phyloP scores from a whole-genome alignment of 2,888 invertebrate species.

The Stramonita haemastoma region DNA sequence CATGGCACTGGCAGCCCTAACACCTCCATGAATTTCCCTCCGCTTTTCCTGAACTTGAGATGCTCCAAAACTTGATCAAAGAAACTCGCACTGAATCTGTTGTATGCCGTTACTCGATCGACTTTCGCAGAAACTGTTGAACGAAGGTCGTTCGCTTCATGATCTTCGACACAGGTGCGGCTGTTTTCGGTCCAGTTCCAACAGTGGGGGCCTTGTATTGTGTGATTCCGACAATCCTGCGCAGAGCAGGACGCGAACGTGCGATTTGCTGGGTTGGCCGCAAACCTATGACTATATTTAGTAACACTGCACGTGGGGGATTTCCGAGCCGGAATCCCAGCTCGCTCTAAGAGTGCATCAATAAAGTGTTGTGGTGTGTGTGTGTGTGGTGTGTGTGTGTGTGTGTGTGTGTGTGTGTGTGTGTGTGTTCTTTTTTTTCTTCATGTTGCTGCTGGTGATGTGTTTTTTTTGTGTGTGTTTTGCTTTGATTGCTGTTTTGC shows the following conservation, averaged over 20 bases:
- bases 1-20: conserved; percentile 9
- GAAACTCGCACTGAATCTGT: neutral
- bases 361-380: too few species aligned
- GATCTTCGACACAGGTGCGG: neutral
- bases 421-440: too few species aligned
- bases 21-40: neutral
- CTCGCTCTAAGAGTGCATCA: too few species aligned
- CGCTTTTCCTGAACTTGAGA: neutral
- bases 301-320: conserved; percentile 7
- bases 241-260: neutral
- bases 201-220: neutral
- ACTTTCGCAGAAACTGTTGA: neutral
- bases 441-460: too few species aligned
- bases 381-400: too few species aligned
- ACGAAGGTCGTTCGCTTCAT: neutral
- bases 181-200: neutral
- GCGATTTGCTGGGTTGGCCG: neutral
- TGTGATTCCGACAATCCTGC: neutral
- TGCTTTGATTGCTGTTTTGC: too few species aligned
- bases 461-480: too few species aligned
- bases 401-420: too few species aligned
- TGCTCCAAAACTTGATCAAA: neutral
- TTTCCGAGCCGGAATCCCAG: neutral
- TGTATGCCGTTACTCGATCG: neutral
- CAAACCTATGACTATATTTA: conserved; percentile 5